These are phyloP conservation scores for Psephotus haematonotus DNA, from an alignment of 2,113 vertebrate genomes.

Conservation along the genomic window DNA sequence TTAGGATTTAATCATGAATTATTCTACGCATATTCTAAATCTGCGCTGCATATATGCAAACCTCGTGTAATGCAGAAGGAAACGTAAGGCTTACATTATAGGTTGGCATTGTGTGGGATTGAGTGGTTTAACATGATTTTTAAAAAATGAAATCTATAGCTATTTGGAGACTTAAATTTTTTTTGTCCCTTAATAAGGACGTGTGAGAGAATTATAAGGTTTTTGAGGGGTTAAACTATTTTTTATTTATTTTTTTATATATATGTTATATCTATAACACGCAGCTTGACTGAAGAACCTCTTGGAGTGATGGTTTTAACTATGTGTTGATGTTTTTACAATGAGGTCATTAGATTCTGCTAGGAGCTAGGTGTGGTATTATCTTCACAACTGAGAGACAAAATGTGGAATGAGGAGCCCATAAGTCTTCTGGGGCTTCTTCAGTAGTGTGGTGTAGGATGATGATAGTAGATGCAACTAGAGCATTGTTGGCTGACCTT, in stretches of 20 bases:
- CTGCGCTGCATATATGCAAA: not conserved
- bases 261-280: not conserved
- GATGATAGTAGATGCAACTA: not conserved
- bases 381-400: not conserved
- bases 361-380: not conserved
- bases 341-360: not conserved
- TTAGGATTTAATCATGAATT: not conserved
- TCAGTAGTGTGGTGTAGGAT: rapidly evolving
- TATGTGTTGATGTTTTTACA: not conserved
- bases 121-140: not conserved
- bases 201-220: not conserved
- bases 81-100: not conserved
- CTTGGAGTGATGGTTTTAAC: not conserved
- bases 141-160: not conserved
- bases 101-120: not conserved
- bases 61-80: not conserved
- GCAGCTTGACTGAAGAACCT: not conserved
- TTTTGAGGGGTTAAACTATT: not conserved
- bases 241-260: not conserved
- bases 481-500: not conserved
- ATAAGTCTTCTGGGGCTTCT: not conserved
- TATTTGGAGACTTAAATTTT: not conserved
- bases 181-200: not conserved
- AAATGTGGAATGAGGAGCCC: not conserved
- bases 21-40: not conserved